These are phyloP conservation scores for Halocaridina rubra DNA, from an alignment of 2,888 invertebrate species.

Conservation along the genomic window DNA sequence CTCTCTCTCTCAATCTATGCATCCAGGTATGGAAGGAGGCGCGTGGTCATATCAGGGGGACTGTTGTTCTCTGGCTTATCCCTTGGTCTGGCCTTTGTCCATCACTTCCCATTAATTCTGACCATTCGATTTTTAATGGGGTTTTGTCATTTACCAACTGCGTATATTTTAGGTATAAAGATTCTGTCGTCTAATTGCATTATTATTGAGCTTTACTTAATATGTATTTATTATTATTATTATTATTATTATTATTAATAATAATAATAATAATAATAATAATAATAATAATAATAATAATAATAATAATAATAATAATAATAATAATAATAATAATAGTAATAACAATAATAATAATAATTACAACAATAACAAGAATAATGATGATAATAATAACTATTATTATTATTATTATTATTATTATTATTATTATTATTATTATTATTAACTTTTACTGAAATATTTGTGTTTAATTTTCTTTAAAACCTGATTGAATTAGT, in stretches of 20 bases:
- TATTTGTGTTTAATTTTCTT: too few species aligned
- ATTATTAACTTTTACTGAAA: too few species aligned
- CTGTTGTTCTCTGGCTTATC: neutral
- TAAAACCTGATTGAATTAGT: too few species aligned
- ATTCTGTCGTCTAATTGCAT: too few species aligned
- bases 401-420: neutral
- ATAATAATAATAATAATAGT: neutral
- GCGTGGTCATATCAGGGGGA: neutral
- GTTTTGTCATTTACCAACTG: neutral
- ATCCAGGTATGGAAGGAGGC: neutral
- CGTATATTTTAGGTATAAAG: neutral
- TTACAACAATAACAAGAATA: neutral
- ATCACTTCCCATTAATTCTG: neutral
- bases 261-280: too few species aligned
- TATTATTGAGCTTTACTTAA: too few species aligned
- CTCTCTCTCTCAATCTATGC: too few species aligned
- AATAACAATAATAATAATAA: neutral
- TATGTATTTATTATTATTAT: too few species aligned
- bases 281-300: too few species aligned
- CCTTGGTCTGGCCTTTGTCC: neutral
- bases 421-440: neutral
- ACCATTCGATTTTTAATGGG: neutral
- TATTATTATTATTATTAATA: too few species aligned
- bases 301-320: too few species aligned
- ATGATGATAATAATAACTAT: neutral